Evolutionary conservation across 2,888 invertebrate genomes (phyloP), one percentile per base, ranked within the genome.

Genomic region (Cancer borealis): DNA sequence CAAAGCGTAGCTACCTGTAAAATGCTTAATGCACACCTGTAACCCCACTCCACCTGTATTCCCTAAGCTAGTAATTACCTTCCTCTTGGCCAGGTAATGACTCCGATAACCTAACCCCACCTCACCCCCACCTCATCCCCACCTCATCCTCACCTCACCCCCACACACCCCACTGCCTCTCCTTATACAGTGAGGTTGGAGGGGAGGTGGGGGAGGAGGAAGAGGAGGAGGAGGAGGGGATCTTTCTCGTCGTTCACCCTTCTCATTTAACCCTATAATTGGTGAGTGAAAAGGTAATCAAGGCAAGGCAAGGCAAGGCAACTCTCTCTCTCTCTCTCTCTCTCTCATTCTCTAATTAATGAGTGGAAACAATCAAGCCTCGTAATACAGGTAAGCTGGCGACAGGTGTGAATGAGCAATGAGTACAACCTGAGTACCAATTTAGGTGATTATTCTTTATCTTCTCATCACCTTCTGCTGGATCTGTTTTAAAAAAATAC

Each of bases 341-440:
- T 66, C 60, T 66, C 60, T 66, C 60, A 17, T 4, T 66, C 17
- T 66, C n/a, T 66, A n/a, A n/a, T n/a, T 66, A 66, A 5, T 66
- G 14, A n/a, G 66, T 66, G 66, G n/a, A 66, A n/a, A 66, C n/a
- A 66, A 66, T 66, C n/a, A 66, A 66, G 66, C n/a, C n/a, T 66
- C 66, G 66, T 21, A 66, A n/a, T n/a, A 66, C 66, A 66, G 66
- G 66, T 66, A 21, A 66, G 66, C 17, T n/a, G n/a, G 66, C 66
- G 66, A 66, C 66, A 66, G 66, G 66, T 66, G 66, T 66, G 66
- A 66, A n/a, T 66, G 66, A 66, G 66, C n/a, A 66, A 66, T 66
- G 66, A 21, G 66, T n/a, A n/a, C 66, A 21, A n/a, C 66, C 66
- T 21, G 21, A n/a, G 66, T 21, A 0, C 17, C 66, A 12, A 17